phyloP scores from a whole-genome alignment of 2,888 invertebrate species.

The Corbicula japonica region DNA sequence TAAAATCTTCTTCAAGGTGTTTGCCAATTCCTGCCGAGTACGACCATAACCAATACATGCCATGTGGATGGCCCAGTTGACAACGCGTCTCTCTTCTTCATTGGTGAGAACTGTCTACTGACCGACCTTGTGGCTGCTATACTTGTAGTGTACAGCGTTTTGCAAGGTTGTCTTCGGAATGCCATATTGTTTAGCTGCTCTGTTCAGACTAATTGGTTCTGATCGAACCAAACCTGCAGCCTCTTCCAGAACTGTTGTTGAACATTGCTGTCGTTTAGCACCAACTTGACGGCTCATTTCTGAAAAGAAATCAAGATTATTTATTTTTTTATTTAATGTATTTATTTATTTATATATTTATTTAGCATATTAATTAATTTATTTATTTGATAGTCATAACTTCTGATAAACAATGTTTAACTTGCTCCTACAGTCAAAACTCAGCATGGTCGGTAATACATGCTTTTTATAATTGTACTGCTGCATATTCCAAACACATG shows the following conservation, averaged over 20 bases:
- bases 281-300: slow-evolving; percentile 44
- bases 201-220: no score
- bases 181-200: neutral
- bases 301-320: no score
- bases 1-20: slow-evolving; percentile 23
- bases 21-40: slow-evolving; percentile 28
- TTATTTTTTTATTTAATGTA: no score
- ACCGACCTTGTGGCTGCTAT: slow-evolving; percentile 1
- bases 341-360: no score
- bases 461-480: neutral
- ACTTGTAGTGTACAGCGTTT: slow-evolving; percentile 19
- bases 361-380: neutral
- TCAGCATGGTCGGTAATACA: no score
- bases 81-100: neutral
- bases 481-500: slow-evolving; percentile 3
- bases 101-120: slow-evolving; percentile 1
- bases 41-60: slow-evolving; percentile 36
- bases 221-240: slow-evolving; percentile 15
- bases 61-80: slow-evolving; percentile 47
- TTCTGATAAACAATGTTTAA: no score
- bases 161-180: slow-evolving; percentile 1
- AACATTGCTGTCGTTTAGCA: slow-evolving; percentile 15
- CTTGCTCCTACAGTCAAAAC: no score
- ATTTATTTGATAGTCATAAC: no score
- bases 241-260: neutral